These are phyloP conservation scores for Notothenia coriiceps DNA, from an alignment of 2,113 vertebrate genomes.

Conservation along the genomic window DNA sequence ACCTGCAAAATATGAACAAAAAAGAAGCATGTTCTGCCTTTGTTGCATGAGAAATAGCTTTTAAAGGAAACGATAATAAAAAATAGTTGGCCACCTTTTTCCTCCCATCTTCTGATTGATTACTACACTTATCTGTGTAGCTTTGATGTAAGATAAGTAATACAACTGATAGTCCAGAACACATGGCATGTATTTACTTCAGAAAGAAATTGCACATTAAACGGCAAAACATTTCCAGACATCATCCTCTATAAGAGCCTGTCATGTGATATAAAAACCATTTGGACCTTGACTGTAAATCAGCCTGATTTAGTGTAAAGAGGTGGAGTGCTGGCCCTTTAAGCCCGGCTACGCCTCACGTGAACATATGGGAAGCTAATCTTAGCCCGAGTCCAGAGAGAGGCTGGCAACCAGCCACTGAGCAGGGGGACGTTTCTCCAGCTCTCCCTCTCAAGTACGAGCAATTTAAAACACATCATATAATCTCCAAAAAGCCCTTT, in stretches of 20 bases:
- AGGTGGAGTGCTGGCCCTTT: constrained; percentile 78
- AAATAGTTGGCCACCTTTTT: no score
- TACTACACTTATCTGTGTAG: no score
- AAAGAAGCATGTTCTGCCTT: no score
- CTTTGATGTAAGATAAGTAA: not conserved
- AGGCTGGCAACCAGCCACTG: constrained; percentile 82
- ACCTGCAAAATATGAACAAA: no score
- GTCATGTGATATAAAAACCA: not conserved
- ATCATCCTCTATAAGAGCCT: not conserved
- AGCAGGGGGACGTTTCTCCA: constrained; percentile 53
- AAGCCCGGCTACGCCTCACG: constrained; percentile 79
- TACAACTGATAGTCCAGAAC: not conserved
- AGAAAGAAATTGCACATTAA: not conserved
- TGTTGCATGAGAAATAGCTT: no score
- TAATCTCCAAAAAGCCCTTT: not conserved
- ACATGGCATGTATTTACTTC: not conserved
- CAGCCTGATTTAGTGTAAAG: constrained; percentile 1
- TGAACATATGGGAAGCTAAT: constrained; percentile 89
- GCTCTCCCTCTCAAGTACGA: constrained; percentile 44
- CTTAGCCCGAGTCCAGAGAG: constrained; percentile 84
- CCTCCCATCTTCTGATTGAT: no score
- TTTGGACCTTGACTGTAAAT: not conserved
- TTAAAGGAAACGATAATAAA: no score
- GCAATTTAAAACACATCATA: constrained; percentile 5
- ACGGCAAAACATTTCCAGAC: not conserved